Evolutionary conservation across 2,888 invertebrate genomes (phyloP).

Genomic region (Philopedon plagiatum): DNA sequence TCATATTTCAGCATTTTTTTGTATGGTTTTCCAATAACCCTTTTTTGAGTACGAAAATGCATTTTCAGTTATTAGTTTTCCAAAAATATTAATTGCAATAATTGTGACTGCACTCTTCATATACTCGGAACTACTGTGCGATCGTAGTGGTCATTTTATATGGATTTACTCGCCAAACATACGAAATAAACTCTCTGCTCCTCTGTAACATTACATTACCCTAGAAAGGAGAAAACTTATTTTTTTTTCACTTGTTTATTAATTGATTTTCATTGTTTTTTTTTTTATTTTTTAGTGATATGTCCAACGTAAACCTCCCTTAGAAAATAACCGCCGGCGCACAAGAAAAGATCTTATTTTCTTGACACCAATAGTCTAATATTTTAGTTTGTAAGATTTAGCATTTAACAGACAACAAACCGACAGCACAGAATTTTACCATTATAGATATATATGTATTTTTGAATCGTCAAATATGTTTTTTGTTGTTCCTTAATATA

Average conservation of each 20-base stretch:
- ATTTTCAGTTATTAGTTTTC: no score
- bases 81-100: no score
- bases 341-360: conserved; percentile 37
- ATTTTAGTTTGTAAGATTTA: conserved; percentile 15
- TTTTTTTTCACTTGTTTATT: not conserved
- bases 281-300: conserved; percentile 73
- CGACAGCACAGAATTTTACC: conserved; percentile 7
- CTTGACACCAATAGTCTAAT: conserved; percentile 36
- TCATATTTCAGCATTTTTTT: no score
- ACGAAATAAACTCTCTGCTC: no score
- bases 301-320: conserved; percentile 80
- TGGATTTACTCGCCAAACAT: no score
- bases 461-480: not conserved
- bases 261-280: conserved; percentile 3
- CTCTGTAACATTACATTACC: no score
- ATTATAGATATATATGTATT: not conserved
- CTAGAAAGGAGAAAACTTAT: no score
- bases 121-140: no score
- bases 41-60: no score
- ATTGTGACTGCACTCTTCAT: no score
- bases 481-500: conserved; percentile 5
- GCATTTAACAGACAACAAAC: conserved; percentile 17
- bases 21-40: no score
- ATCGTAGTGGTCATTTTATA: no score
- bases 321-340: conserved; percentile 35